phyloP scores from a whole-genome alignment of 2,797 vertebrate genomes.

The Esox lucius region DNA sequence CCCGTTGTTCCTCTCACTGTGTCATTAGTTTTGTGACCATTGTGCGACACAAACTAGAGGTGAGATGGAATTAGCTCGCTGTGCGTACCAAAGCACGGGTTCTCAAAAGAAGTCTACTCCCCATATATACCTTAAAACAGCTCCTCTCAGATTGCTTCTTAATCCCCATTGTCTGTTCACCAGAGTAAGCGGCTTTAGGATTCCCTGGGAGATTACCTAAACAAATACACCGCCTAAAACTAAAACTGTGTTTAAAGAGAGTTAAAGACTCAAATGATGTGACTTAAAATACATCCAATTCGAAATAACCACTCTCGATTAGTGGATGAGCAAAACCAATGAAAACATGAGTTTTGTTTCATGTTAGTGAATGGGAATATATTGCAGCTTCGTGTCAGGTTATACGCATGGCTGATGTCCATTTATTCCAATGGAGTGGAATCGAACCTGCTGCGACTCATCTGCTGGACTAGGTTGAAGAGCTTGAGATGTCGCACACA shows the following conservation, averaged over 20 bases:
- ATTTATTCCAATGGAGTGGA: too few species aligned
- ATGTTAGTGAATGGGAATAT: background rate
- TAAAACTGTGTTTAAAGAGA: constrained; percentile 56
- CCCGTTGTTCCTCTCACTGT: background rate
- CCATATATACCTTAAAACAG: constrained; percentile 26
- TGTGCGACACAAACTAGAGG: constrained; percentile 50
- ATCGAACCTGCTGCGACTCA: too few species aligned
- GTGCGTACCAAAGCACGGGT: constrained; percentile 24
- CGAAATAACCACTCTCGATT: constrained; percentile 40
- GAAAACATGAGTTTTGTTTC: background rate
- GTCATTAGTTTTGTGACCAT: background rate
- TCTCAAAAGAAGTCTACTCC: constrained; percentile 9
- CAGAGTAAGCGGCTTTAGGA: constrained; percentile 38
- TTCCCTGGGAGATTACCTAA: constrained; percentile 54
- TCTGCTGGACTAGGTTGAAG: too few species aligned
- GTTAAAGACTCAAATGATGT: constrained; percentile 31
- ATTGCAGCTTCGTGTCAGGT: background rate
- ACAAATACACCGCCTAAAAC: constrained; percentile 55
- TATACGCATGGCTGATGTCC: too few species aligned
- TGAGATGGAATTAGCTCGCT: constrained; percentile 37
- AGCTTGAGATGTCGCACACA: too few species aligned
- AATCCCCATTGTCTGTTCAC: constrained; percentile 51
- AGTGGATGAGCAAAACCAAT: background rate
- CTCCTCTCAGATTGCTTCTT: constrained; percentile 43
- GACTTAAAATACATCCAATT: constrained; percentile 35